These are phyloP conservation scores for Tethea ocularis DNA, from an alignment of 2,888 invertebrate genomes.

Conservation along the genomic window DNA sequence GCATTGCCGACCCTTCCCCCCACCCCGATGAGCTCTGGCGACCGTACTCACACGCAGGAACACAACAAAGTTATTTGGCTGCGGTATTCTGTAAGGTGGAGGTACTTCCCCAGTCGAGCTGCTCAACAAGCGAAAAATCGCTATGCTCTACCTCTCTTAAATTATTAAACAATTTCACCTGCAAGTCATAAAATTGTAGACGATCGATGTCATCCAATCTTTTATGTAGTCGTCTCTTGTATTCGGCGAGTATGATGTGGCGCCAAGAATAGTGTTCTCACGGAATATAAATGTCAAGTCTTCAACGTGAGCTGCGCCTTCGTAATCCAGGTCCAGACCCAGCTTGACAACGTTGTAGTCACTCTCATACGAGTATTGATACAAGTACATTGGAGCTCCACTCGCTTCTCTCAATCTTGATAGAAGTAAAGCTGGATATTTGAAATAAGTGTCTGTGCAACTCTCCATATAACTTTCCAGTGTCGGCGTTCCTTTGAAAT, in stretches of 20 bases:
- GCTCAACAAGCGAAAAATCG: too few relatives aligned
- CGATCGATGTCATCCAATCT: slow-evolving; percentile 28
- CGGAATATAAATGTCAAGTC: slow-evolving; percentile 72
- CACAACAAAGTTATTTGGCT: too few relatives aligned
- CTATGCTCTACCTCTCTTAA: too few relatives aligned
- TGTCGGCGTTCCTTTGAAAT: slow-evolving; percentile 29
- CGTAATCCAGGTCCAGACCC: slow-evolving; percentile 38
- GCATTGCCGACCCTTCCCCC: too few relatives aligned
- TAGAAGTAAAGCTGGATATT: slow-evolving; percentile 40
- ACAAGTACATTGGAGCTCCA: slow-evolving; percentile 65
- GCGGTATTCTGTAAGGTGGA: too few relatives aligned
- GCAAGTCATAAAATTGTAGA: slow-evolving; percentile 32
- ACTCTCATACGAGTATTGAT: slow-evolving; percentile 72
- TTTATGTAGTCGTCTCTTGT: slow-evolving; percentile 27
- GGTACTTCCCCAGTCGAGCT: too few relatives aligned
- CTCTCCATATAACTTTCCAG: slow-evolving; percentile 25
- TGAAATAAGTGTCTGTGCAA: slow-evolving; percentile 30
- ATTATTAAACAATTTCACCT: slow-evolving; percentile 19
- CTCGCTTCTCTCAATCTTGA: slow-evolving; percentile 30
- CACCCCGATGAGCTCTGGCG: too few relatives aligned
- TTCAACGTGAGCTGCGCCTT: slow-evolving; percentile 67
- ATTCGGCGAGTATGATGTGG: slow-evolving; percentile 17
- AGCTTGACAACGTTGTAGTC: slow-evolving; percentile 62
- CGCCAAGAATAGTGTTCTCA: slow-evolving; percentile 31
- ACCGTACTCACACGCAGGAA: too few relatives aligned